A percentile compares a stretch with the other conserved stretches of the same genome.
These are phyloP conservation scores for Siniperca obscura DNA, from an alignment of 2,797 vertebrate species.

Conservation along the genomic window DNA sequence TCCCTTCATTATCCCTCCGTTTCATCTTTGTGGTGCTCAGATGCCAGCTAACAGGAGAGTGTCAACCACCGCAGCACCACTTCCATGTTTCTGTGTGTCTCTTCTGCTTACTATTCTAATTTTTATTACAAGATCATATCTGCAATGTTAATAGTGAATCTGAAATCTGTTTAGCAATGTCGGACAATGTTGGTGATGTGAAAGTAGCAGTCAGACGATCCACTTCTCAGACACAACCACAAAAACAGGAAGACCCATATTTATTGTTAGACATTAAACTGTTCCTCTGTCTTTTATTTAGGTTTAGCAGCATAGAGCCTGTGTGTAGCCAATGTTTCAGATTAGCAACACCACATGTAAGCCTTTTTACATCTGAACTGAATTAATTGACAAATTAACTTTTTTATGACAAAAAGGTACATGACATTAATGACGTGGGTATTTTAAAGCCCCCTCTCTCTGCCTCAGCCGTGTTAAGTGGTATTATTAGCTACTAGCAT, in stretches of 20 bases:
- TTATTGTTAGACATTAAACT: slow-evolving; percentile 37
- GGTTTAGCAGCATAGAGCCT: not conserved
- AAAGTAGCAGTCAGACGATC: slow-evolving; percentile 63
- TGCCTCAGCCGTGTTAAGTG: not conserved
- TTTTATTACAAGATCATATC: not conserved
- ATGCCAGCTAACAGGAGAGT: slow-evolving; percentile 21
- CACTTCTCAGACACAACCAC: slow-evolving; percentile 52
- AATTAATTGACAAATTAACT: not conserved
- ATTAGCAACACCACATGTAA: not conserved
- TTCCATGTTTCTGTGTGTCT: not conserved
- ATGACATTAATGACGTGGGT: not conserved
- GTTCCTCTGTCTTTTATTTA: slow-evolving; percentile 30
- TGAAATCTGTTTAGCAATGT: slow-evolving; percentile 33
- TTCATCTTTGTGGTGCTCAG: not conserved
- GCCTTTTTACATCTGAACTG: not conserved
- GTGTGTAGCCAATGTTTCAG: not conserved
- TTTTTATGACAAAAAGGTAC: not conserved
- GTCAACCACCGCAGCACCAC: slow-evolving; percentile 28
- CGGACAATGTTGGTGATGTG: slow-evolving; percentile 47
- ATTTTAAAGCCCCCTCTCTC: not conserved
- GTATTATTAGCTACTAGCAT: not conserved
- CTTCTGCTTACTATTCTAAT: not conserved
- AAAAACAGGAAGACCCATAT: slow-evolving; percentile 67
- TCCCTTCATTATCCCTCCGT: not conserved
- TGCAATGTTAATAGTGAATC: not conserved